phyloP scores from a whole-genome alignment of 2,113 vertebrate genomes.

The Cynocephalus volans region DNA sequence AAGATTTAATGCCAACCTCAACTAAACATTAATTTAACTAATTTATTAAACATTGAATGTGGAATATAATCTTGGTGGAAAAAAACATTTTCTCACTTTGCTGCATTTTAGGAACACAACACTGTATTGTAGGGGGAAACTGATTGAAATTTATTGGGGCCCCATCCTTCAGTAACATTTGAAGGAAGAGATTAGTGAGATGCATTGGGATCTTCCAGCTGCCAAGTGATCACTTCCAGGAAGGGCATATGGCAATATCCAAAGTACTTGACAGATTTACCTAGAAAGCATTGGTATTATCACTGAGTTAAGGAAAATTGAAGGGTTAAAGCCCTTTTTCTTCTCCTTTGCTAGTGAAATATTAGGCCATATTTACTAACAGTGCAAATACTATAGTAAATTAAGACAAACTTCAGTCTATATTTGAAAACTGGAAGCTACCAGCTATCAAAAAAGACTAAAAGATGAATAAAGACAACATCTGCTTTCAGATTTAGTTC shows the following conservation, averaged over 20 bases:
- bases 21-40: background rate
- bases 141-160: background rate
- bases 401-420: background rate
- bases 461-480: background rate
- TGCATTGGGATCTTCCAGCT: background rate
- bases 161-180: background rate
- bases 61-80: background rate
- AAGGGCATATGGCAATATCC: background rate
- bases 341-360: background rate
- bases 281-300: background rate
- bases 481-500: slow-evolving; percentile 34
- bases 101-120: background rate
- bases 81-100: background rate
- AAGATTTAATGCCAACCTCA: background rate
- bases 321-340: background rate
- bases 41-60: background rate
- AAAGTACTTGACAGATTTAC: background rate
- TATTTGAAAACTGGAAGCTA: slow-evolving; percentile 34
- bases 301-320: background rate
- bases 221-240: background rate
- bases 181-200: background rate
- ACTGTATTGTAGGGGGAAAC: background rate
- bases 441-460: background rate
- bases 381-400: slow-evolving; percentile 29
- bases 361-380: slow-evolving; percentile 27